phyloP scores from a whole-genome alignment of 2,888 invertebrate species.

The Sminthurides aquaticus region DNA sequence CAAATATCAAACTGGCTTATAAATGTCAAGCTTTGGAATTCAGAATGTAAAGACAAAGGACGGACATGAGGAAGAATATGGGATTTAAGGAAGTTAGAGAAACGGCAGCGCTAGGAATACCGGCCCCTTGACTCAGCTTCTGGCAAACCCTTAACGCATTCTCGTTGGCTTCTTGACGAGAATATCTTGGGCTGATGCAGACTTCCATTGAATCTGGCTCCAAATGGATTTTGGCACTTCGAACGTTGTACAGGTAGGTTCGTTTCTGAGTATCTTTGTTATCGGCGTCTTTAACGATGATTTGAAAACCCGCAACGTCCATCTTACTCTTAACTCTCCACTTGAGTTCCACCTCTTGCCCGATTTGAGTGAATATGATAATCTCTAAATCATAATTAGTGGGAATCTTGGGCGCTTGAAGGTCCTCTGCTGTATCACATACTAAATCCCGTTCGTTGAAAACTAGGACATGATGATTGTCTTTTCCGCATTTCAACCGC shows the following conservation, averaged over 20 bases:
- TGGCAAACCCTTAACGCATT: slow-evolving; percentile 29
- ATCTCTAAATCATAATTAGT: slow-evolving; percentile 39
- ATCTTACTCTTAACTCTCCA: slow-evolving; percentile 42
- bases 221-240: slow-evolving; percentile 31
- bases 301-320: slow-evolving; percentile 38
- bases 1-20: too few species aligned
- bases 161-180: slow-evolving; percentile 19
- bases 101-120: neutral
- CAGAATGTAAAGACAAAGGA: too few species aligned
- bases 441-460: slow-evolving; percentile 34
- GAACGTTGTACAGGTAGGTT: slow-evolving; percentile 31
- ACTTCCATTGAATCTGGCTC: slow-evolving; percentile 23
- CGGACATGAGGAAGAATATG: neutral
- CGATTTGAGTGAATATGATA: slow-evolving; percentile 28
- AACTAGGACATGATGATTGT: slow-evolving; percentile 16
- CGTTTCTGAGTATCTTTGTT: slow-evolving; percentile 23
- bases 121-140: slow-evolving; percentile 17
- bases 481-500: slow-evolving; percentile 28
- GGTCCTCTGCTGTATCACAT: slow-evolving; percentile 38
- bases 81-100: too few species aligned
- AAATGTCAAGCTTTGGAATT: too few species aligned
- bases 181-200: slow-evolving; percentile 38
- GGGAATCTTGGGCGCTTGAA: slow-evolving; percentile 33
- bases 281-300: slow-evolving; percentile 26
- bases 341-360: slow-evolving; percentile 30